phyloP scores from a whole-genome alignment of 2,888 invertebrate species.

The Euplexia lucipara region DNA sequence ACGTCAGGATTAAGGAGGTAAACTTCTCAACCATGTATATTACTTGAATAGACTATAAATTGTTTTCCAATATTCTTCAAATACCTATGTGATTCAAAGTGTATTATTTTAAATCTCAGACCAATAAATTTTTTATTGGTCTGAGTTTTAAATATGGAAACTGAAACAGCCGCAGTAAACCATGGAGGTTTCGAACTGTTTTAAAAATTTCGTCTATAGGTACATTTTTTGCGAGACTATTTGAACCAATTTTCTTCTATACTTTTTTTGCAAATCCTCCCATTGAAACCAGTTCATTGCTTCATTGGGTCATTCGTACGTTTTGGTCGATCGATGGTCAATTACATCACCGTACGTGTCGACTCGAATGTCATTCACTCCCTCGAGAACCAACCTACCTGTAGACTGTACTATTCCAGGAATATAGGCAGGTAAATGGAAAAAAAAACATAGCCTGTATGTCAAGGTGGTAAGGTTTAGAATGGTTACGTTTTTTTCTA shows the following conservation, averaged over 20 bases:
- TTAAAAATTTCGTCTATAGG: constrained; percentile 3
- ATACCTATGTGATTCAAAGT: too few relatives aligned
- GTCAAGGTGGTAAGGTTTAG: constrained; percentile 39
- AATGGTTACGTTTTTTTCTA: constrained; percentile 30
- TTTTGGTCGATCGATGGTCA: constrained; percentile 19
- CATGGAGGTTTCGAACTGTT: too few relatives aligned
- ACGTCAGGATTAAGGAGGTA: too few relatives aligned
- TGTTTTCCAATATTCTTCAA: too few relatives aligned
- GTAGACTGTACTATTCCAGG: constrained; percentile 56
- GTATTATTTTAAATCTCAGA: too few relatives aligned
- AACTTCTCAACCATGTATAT: too few relatives aligned
- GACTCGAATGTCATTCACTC: constrained; percentile 67
- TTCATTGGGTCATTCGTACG: constrained; percentile 34
- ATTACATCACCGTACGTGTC: constrained; percentile 58
- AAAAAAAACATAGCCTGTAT: constrained; percentile 34
- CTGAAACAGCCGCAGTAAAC: too few relatives aligned
- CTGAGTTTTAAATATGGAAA: too few relatives aligned
- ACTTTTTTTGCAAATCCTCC: constrained; percentile 31
- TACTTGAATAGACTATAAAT: too few relatives aligned
- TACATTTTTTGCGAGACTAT: constrained; percentile 2
- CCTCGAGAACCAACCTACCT: constrained; percentile 59
- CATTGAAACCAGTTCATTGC: constrained; percentile 31
- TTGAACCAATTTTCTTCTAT: constrained; percentile 13
- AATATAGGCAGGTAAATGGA: constrained; percentile 53
- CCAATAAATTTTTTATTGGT: too few relatives aligned